Conservation (phyloP, 2,888 invertebrate genomes). For the Frankliniella fusca region DNA sequence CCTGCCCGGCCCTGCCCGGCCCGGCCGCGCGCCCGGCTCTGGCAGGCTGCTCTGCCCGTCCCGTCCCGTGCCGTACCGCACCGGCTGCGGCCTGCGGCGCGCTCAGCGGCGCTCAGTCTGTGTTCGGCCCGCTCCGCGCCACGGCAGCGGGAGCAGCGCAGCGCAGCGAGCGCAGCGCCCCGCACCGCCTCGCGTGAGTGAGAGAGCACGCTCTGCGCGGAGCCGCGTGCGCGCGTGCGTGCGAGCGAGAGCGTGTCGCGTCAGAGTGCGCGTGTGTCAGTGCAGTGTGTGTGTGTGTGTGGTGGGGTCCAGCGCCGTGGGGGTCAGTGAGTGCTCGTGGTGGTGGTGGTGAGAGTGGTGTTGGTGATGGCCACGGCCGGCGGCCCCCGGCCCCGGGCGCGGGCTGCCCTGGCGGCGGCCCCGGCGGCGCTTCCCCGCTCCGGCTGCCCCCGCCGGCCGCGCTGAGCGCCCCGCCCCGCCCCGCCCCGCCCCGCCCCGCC, state of each 20-base stretch:
- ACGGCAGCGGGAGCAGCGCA: not conserved
- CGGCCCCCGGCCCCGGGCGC: not conserved
- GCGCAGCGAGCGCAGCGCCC: not conserved
- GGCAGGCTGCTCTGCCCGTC: not conserved
- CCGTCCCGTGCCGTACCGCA: not conserved
- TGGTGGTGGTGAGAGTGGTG: not conserved
- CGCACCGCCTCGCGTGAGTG: not conserved
- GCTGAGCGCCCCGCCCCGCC: not conserved
- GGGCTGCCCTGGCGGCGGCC: not conserved
- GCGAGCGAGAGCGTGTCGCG: not conserved
- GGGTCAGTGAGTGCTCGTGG: not conserved
- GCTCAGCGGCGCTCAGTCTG: constrained; percentile 2
- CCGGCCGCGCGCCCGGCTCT: not conserved
- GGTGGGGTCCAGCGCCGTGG: too few species aligned
- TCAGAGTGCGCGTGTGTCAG: not conserved
- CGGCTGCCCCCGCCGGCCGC: not conserved
- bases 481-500: not conserved
- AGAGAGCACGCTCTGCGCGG: not conserved
- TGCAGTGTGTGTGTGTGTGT: not conserved
- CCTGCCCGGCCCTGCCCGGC: not conserved
- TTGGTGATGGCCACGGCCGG: not conserved
- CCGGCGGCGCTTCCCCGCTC: not conserved
- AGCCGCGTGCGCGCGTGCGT: not conserved
- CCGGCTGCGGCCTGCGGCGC: not conserved
- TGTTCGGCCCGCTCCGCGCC: not conserved